These are phyloP conservation scores for Artemia sp. DNA, from an alignment of 2,888 invertebrate genomes.

Conservation along the genomic window DNA sequence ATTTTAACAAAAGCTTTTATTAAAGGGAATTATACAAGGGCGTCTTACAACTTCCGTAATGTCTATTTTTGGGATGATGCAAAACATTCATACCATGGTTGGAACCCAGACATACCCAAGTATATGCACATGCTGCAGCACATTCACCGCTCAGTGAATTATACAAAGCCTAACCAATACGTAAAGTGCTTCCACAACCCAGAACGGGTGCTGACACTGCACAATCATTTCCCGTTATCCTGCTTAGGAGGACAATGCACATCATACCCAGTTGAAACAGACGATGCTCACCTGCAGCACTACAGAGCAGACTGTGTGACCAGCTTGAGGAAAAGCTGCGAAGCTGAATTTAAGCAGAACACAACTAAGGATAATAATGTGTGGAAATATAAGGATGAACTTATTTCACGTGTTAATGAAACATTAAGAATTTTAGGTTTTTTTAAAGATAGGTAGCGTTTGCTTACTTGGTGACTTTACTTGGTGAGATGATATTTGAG, in stretches of 20 bases:
- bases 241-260: conserved; percentile 60
- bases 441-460: conserved; percentile 26
- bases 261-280: conserved; percentile 62
- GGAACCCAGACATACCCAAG: conserved; percentile 58
- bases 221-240: conserved; percentile 80
- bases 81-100: conserved; percentile 52
- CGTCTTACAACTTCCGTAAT: conserved; percentile 73
- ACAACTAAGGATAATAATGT: conserved; percentile 67
- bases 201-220: conserved; percentile 65
- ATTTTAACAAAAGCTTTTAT: conserved; percentile 49
- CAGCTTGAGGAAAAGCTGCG: conserved; percentile 62
- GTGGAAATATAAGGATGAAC: conserved; percentile 65
- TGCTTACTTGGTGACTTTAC: too few species aligned
- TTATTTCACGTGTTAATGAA: conserved; percentile 49
- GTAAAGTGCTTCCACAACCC: conserved; percentile 88
- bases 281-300: conserved; percentile 74
- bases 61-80: conserved; percentile 81
- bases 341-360: conserved; percentile 56
- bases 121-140: conserved; percentile 89
- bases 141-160: conserved; percentile 72
- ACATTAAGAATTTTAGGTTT: conserved; percentile 56
- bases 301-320: conserved; percentile 83
- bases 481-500: too few species aligned
- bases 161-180: conserved; percentile 79
- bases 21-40: conserved; percentile 47